phyloP scores from a whole-genome alignment of 2,888 invertebrate species.

The Hymenopus coronatus region DNA sequence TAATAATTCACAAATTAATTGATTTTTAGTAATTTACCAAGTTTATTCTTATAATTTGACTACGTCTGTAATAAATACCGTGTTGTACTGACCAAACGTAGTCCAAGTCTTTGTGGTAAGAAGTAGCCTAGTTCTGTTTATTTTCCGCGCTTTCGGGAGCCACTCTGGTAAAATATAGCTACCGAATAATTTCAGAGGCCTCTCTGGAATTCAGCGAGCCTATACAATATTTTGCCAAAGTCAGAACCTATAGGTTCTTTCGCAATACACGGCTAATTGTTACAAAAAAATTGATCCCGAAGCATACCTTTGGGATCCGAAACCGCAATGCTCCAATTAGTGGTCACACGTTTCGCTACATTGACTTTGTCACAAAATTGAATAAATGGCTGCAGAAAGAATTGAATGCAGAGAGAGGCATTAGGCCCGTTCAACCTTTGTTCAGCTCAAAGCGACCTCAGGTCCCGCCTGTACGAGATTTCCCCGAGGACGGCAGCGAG shows the following conservation, averaged over 20 bases:
- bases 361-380: not conserved
- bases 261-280: not conserved
- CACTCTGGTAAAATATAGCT: no score
- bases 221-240: not conserved
- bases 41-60: no score
- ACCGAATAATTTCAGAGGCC: no score
- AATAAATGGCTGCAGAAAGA: not conserved
- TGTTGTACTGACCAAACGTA: no score
- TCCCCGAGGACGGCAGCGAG: not conserved
- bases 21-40: no score
- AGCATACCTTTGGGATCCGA: not conserved
- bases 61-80: no score
- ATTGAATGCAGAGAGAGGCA: not conserved
- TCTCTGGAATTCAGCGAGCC: no score
- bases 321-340: not conserved
- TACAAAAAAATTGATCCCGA: not conserved
- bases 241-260: not conserved
- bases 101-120: no score
- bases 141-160: no score
- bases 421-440: no score
- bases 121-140: no score
- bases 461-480: not conserved
- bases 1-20: no score
- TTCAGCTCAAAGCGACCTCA: not conserved
- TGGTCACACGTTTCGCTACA: not conserved